Conservation (phyloP, 2,113 vertebrate species). For the Dinomys branickii region DNA sequence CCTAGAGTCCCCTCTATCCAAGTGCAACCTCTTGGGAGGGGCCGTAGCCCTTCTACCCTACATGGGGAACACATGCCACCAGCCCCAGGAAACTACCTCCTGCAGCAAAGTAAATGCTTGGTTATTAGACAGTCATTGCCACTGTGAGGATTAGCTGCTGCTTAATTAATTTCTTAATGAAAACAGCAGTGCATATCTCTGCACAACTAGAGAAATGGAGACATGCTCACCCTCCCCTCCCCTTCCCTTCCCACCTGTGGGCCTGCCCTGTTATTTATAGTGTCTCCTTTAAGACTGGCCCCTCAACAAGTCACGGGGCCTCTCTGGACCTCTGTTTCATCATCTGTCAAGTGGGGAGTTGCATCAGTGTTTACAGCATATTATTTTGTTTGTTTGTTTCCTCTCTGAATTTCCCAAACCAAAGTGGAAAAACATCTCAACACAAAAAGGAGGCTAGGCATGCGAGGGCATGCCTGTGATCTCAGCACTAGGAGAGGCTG, state of each 20-base stretch:
- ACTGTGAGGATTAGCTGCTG: background rate
- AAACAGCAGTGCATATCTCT: background rate
- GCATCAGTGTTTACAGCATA: background rate
- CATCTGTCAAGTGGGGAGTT: background rate
- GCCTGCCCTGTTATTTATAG: background rate
- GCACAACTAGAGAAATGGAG: background rate
- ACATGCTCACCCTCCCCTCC: background rate
- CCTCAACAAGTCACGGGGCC: background rate
- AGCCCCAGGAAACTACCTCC: background rate
- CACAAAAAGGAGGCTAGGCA: background rate
- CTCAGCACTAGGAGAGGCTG: background rate
- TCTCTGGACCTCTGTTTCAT: background rate
- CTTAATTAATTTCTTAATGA: conserved; percentile 39
- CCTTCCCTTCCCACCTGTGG: accelerated
- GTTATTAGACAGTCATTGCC: background rate
- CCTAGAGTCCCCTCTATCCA: accelerated
- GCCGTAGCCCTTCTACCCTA: background rate
- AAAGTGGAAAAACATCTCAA: background rate
- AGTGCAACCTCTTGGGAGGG: background rate
- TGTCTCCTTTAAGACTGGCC: background rate
- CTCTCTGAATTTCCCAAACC: background rate
- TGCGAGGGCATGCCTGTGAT: background rate
- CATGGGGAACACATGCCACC: background rate
- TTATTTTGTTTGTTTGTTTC: background rate
- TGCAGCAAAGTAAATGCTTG: background rate